A percentile compares a stretch with the other conserved stretches of the same genome.
phyloP scores from a whole-genome alignment of 2,113 vertebrate species.

The Percopsis transmontana region DNA sequence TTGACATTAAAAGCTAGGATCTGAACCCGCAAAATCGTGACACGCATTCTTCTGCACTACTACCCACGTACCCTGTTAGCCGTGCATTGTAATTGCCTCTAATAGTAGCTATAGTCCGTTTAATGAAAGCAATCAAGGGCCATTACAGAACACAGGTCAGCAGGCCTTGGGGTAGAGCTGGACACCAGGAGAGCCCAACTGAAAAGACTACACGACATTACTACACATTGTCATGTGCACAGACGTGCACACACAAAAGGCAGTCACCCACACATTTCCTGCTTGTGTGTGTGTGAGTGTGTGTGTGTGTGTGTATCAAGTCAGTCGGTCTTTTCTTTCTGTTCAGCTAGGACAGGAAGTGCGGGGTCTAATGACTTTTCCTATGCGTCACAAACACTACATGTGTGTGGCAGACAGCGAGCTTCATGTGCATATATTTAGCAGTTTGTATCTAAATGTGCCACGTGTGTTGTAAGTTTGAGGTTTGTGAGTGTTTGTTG shows the following conservation, averaged over 20 bases:
- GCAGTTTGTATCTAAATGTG: constrained; percentile 15
- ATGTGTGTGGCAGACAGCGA: constrained; percentile 63
- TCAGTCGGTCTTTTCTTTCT: constrained; percentile 61
- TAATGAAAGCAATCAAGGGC: constrained; percentile 55
- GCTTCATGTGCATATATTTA: constrained; percentile 37
- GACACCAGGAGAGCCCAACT: constrained; percentile 21
- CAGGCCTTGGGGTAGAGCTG: constrained; percentile 34
- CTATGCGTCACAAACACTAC: constrained; percentile 66
- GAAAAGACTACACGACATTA: not conserved
- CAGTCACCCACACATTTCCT: constrained; percentile 73
- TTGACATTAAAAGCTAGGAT: not conserved
- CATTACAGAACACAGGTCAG: constrained; percentile 58
- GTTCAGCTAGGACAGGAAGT: constrained; percentile 70
- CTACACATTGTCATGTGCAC: not conserved
- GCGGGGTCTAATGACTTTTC: constrained; percentile 70
- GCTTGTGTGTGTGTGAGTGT: not conserved
- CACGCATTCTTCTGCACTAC: constrained; percentile 20
- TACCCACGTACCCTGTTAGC: constrained; percentile 11
- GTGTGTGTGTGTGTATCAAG: constrained; percentile 62
- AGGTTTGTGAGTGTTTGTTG: constrained; percentile 14
- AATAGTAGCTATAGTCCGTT: constrained; percentile 52
- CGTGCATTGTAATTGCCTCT: constrained; percentile 53
- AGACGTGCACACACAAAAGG: constrained; percentile 29
- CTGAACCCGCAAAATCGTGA: constrained; percentile 28
- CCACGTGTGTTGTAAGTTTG: not conserved